Percentiles rank a stretch among this genome's conserved stretches.
These are phyloP conservation scores for Podargus strigoides DNA, from an alignment of 2,797 vertebrate species.

Conservation along the genomic window DNA sequence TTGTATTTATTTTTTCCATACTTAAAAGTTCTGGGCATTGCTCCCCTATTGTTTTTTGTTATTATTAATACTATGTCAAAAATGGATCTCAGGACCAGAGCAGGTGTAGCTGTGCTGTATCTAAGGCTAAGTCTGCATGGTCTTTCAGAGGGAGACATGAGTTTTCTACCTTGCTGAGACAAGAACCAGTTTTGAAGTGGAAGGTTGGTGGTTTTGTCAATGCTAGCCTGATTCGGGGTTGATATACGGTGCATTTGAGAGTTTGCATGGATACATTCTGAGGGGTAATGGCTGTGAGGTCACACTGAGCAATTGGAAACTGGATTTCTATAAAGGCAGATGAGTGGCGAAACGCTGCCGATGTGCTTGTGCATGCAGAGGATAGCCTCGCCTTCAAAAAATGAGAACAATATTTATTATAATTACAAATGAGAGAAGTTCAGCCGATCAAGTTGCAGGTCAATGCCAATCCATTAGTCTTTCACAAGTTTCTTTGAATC, in stretches of 20 bases:
- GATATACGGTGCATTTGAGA: background rate
- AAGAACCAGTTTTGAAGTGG: background rate
- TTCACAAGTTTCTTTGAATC: background rate
- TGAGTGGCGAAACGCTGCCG: accelerated
- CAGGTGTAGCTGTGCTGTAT: background rate
- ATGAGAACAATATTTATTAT: background rate
- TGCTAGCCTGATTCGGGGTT: background rate
- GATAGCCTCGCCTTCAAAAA: background rate
- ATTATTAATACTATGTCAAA: background rate
- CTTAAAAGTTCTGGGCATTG: background rate
- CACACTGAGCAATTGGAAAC: background rate
- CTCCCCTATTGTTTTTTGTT: background rate
- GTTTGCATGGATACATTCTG: background rate
- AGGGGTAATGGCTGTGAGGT: background rate
- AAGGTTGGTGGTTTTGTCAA: accelerated
- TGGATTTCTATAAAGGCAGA: background rate
- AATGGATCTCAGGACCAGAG: background rate
- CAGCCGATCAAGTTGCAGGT: background rate
- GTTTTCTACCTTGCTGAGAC: background rate
- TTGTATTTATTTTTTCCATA: background rate
- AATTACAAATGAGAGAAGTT: background rate
- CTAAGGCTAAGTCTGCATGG: background rate
- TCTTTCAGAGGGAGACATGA: background rate
- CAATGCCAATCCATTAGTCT: background rate
- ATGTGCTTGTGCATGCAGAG: background rate